Percentiles rank a stretch among this genome's conserved stretches.
Evolutionary conservation across 2,797 vertebrate genomes (phyloP).

Genomic region (Falco biarmicus): DNA sequence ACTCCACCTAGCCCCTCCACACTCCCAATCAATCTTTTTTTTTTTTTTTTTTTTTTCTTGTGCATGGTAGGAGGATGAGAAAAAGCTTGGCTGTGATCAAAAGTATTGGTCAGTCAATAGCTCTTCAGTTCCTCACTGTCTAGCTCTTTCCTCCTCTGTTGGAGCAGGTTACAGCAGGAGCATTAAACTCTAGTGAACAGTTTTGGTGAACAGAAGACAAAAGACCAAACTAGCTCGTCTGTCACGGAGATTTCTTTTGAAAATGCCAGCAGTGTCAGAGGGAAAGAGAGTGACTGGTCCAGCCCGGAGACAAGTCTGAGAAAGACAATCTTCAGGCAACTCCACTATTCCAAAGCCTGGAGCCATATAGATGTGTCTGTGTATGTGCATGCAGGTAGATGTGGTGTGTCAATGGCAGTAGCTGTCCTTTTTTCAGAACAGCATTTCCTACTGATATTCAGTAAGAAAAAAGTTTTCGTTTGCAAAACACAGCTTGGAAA

Average conservation of each 20-base stretch:
- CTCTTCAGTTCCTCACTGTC: not conserved
- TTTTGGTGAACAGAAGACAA: not conserved
- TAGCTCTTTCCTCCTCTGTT: not conserved
- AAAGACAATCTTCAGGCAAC: not conserved
- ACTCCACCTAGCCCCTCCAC: not conserved
- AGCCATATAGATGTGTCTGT: fast-evolving
- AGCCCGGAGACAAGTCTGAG: not conserved
- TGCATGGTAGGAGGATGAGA: not conserved
- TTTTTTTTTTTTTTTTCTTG: too few species aligned
- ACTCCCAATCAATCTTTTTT: not conserved
- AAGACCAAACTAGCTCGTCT: not conserved
- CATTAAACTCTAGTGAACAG: not conserved
- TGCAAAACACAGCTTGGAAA: not conserved
- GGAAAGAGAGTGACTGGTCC: not conserved
- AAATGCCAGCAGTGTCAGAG: not conserved
- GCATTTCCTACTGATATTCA: not conserved
- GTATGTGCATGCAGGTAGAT: fast-evolving
- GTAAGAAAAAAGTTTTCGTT: not conserved
- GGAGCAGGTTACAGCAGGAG: not conserved
- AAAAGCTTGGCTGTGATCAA: not conserved
- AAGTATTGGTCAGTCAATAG: not conserved
- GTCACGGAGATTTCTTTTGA: not conserved
- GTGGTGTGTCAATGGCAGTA: not conserved
- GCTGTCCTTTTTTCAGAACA: not conserved
- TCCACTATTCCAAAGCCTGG: not conserved